phyloP scores from a whole-genome alignment of 2,888 invertebrate species.

The Chymomyza procnemis region DNA sequence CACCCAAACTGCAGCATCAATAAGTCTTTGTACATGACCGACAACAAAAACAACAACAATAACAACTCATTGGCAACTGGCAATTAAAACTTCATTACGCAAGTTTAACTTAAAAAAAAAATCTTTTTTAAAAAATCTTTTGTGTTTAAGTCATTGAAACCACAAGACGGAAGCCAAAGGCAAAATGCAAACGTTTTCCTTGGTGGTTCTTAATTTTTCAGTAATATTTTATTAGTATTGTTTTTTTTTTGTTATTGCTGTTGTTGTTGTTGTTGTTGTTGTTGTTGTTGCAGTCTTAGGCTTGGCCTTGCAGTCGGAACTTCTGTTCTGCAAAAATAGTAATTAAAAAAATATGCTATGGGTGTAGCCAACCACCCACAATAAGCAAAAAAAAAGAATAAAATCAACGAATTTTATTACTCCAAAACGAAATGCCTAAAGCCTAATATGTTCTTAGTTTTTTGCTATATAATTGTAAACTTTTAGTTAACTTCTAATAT shows the following conservation, averaged over 20 bases:
- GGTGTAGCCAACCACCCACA: neutral
- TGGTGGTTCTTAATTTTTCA: neutral
- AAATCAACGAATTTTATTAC: neutral
- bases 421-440: no score
- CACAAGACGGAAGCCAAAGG: neutral
- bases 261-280: neutral
- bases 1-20: neutral
- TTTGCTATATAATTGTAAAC: no score
- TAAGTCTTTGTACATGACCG: constrained; percentile 12
- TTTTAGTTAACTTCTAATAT: no score
- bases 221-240: neutral
- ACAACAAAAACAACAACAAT: constrained; percentile 10
- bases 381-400: neutral
- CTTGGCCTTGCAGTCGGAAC: neutral
- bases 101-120: neutral
- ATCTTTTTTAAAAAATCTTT: neutral
- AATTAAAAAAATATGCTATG: neutral
- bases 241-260: neutral
- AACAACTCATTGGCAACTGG: constrained; percentile 6
- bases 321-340: neutral
- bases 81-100: neutral
- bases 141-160: neutral
- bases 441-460: no score
- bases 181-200: neutral
- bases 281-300: neutral